phyloP scores from a whole-genome alignment of 2,113 vertebrate genomes.

The Lophura nycthemera region DNA sequence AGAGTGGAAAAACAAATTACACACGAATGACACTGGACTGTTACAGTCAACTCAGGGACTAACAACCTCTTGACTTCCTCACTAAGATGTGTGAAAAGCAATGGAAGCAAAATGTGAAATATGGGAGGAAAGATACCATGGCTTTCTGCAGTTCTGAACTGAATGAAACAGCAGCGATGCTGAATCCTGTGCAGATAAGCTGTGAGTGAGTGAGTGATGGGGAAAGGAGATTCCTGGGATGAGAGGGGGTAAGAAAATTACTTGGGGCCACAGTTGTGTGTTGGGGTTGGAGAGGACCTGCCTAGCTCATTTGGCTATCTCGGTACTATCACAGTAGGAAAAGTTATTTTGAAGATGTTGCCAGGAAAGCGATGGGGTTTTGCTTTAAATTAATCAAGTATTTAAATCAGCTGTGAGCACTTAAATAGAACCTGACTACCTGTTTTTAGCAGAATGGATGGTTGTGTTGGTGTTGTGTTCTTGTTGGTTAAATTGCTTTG shows the following conservation, averaged over 20 bases:
- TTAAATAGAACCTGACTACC: neutral
- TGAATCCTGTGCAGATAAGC: neutral
- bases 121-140: neutral
- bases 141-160: neutral
- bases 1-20: slow-evolving; percentile 55
- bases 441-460: neutral
- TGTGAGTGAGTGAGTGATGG: too few species aligned
- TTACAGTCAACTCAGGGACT: neutral
- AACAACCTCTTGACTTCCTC: neutral
- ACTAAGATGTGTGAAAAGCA: neutral
- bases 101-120: neutral
- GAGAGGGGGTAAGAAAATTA: neutral
- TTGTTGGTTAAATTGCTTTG: neutral
- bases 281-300: neutral
- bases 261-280: neutral
- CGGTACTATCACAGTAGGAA: neutral
- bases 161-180: neutral
- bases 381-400: neutral
- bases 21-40: neutral
- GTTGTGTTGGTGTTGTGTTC: neutral
- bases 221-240: neutral
- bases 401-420: neutral
- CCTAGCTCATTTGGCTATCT: neutral
- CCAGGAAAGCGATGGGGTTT: neutral
- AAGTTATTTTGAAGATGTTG: neutral